phyloP scores from a whole-genome alignment of 2,797 vertebrate species.

The Amphiprion clarkii region DNA sequence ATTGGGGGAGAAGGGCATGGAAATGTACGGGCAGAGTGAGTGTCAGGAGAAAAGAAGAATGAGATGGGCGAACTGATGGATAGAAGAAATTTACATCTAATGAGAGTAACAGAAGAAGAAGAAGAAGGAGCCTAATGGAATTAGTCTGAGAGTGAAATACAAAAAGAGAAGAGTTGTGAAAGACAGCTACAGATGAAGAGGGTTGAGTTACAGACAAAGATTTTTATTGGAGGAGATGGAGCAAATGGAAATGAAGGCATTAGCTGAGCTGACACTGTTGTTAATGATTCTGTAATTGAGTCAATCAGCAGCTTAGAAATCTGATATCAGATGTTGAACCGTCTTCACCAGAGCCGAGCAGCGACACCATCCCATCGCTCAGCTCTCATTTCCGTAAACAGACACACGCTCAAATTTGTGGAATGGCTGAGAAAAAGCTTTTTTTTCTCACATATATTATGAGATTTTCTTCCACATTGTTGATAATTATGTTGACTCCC shows the following conservation, averaged over 20 bases:
- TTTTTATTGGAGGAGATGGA: conserved; percentile 51
- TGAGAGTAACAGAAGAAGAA: conserved; percentile 50
- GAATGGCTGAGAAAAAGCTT: background rate
- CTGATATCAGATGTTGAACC: conserved; percentile 48
- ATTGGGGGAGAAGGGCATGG: conserved; percentile 14
- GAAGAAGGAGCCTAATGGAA: conserved; percentile 47
- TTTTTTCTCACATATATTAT: background rate
- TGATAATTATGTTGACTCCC: background rate
- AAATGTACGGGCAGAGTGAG: conserved; percentile 33
- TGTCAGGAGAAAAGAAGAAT: conserved; percentile 33
- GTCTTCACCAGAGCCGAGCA: conserved; percentile 18
- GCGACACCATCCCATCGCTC: conserved; percentile 2
- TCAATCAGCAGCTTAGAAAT: conserved; percentile 54
- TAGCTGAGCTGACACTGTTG: conserved; percentile 58
- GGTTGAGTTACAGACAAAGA: conserved; percentile 47
- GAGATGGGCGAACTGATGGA: conserved; percentile 52
- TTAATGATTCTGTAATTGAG: conserved; percentile 65
- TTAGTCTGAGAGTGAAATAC: conserved; percentile 37
- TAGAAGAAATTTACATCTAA: conserved; percentile 54
- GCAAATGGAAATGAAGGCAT: conserved; percentile 64
- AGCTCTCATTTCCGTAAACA: conserved; percentile 15
- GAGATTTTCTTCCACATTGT: conserved; percentile 11
- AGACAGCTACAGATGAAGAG: conserved; percentile 38
- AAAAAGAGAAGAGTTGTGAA: conserved; percentile 25
- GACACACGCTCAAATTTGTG: background rate